Evolutionary conservation across 2,113 vertebrate species (phyloP), one percentile per base, ranked within the genome.

Genomic region (Ornithorhynchus anatinus): DNA sequence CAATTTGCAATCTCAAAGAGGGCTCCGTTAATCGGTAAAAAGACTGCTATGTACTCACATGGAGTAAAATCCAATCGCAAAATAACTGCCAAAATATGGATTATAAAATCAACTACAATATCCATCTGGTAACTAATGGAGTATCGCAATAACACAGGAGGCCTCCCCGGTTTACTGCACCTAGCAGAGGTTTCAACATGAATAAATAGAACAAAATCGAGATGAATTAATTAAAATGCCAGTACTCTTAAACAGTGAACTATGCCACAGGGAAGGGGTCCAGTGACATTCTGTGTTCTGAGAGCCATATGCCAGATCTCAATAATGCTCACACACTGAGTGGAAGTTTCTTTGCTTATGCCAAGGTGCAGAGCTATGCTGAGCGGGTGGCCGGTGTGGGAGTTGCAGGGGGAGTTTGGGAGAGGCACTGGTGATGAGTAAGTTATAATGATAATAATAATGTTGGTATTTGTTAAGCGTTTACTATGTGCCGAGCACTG

Each of bases 131-230:
- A 20, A 52, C 43, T 59, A 27, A 27, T 51, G 31, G 17, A 71
- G 31, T 69, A 44, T 67, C 25, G 37, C 14, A 13, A 37, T 50
- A 70, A 68, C 11, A 53, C n/a, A 60, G 6, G 19, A 57, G 67
- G 45, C 38, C 42, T 50, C 31, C 77, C 19, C 25, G 23, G 11
- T 38, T 39, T 25, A 13, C 14, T 6, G 37, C 14, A 36, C 6
- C 17, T 69, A 32, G 45, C 16, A 62, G n/a, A 7, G 54, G 33
- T 57, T 65, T 51, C 47, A 63, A 45, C 31, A 44, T 33, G 40
- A 73, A 75, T 73, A 59, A 84, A 48, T 53, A 66, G 48, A 16
- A 15, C 31, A 45, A 59, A 76, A 63, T 42, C 60, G 3, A 72
- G 42, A 71, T 39, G 37, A 16, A 63, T 14, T 13, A 19, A 38